Conservation (phyloP, 2,888 invertebrate species). For the Cephonodes hylas region DNA sequence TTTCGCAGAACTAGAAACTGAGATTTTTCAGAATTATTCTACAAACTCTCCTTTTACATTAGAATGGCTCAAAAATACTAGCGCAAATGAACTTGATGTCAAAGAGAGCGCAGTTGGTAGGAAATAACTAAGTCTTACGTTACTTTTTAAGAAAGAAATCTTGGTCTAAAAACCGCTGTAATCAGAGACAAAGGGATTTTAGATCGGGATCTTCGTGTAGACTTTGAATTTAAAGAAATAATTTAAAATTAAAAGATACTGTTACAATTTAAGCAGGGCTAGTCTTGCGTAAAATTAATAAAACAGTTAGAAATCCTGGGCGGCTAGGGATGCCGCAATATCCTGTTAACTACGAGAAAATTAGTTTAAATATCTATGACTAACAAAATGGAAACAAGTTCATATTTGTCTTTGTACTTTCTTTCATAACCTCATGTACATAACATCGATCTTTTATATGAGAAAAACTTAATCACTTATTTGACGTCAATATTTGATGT, state of each 20-base stretch:
- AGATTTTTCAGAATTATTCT: background rate
- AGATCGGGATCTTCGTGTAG: background rate
- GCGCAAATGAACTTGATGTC: background rate
- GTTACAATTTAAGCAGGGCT: background rate
- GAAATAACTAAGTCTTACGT: background rate
- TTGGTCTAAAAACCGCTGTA: background rate
- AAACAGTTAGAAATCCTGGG: slow-evolving; percentile 4
- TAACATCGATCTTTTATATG: too few species aligned
- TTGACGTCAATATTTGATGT: too few species aligned
- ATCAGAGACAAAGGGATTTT: background rate
- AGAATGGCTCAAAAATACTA: background rate
- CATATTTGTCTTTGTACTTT: too few species aligned
- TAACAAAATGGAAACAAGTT: too few species aligned
- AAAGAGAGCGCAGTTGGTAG: background rate
- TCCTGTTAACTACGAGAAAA: background rate
- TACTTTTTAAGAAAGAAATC: background rate
- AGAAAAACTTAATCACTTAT: too few species aligned
- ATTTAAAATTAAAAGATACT: background rate
- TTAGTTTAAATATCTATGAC: too few species aligned
- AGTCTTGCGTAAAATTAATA: slow-evolving; percentile 4
- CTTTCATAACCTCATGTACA: too few species aligned
- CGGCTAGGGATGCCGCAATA: background rate
- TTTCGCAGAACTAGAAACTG: too few species aligned
- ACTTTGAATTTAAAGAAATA: background rate
- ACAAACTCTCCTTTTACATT: background rate